A percentile compares a stretch with the other conserved stretches of the same genome.
Conservation (phyloP, 2,797 vertebrate genomes). For the Muscicapa comitata region DNA sequence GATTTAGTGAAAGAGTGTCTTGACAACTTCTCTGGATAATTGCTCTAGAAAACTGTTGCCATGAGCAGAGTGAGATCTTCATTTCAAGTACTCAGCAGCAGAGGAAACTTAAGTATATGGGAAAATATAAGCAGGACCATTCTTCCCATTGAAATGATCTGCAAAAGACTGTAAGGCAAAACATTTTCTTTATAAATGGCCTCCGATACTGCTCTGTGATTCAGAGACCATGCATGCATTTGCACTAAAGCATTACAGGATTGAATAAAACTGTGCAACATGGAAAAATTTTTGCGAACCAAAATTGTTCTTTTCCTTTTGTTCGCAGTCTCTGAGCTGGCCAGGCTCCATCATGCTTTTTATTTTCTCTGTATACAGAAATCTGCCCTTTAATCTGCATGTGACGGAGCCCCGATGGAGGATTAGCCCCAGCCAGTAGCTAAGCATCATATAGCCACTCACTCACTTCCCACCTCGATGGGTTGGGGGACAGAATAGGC, state of each 20-base stretch:
- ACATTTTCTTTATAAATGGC: neutral
- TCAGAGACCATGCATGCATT: neutral
- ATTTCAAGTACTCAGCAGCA: neutral
- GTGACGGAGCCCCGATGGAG: too few relatives aligned
- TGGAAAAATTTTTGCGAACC: neutral
- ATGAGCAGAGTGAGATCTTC: neutral
- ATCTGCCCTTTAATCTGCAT: neutral
- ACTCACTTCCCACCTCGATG: accelerated
- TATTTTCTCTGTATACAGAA: neutral
- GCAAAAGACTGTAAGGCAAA: neutral
- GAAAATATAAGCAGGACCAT: neutral
- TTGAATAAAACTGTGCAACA: neutral
- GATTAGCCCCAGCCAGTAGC: neutral
- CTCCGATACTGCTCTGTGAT: neutral
- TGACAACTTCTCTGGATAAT: neutral
- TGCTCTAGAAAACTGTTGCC: neutral
- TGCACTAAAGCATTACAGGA: neutral
- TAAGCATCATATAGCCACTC: neutral
- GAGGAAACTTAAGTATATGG: neutral
- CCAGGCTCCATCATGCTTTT: neutral
- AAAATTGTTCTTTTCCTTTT: neutral
- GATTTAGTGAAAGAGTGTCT: neutral
- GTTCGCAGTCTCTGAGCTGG: neutral
- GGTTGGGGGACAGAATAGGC: neutral
- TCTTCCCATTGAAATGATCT: neutral